Base-by-base conservation (phyloP, 2,888 invertebrate genomes). In the Ypsolopha sequella region DNA sequence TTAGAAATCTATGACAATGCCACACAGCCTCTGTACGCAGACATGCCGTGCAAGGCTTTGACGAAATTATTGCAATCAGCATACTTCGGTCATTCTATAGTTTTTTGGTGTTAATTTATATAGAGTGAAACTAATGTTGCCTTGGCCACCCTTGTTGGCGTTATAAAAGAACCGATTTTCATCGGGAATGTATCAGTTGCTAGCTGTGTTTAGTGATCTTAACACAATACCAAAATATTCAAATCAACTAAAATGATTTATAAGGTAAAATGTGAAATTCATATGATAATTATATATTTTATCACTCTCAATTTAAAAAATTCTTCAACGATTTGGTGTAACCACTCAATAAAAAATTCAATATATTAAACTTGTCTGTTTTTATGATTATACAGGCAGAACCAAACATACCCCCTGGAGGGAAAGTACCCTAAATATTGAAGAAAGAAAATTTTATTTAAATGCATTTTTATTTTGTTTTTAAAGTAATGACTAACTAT, bases 81-180 rank as follows among this genome's bases (percentile, higher is more conserved):
- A 68, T 62, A 65, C 64, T 58, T 62, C 63, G 58, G 58, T 61
- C 24, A 33, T 9, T 11, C n/a, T 8, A 43, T 47, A 24, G 33
- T 46, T 52, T 52, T 52, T 52, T 48, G n/a, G n/a, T 43, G 10
- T 13, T 38, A 43, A 65, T 65, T 50, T 62, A 54, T 61, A 61
- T 70, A 71, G 59, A 73, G 77, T 69, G 82, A 80, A 81, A 82
- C 76, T 78, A 64, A 69, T 68, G 71, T 82, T 69, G 74, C 81
- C 80, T 82, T 84, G 82, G 69, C 56, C 61, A 73, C 66, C 56
- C 66, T 73, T 73, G 66, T 65, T 70, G 66, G 65, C 62, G 65
- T 76, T 85, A 85, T 85, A 84, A 80, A 85, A 81, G 78, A 67
- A 65, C 68, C 62, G 60, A 68, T 58, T 66, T 66, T 65, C 65